phyloP scores from a whole-genome alignment of 2,888 invertebrate species.

The Drepana falcataria region DNA sequence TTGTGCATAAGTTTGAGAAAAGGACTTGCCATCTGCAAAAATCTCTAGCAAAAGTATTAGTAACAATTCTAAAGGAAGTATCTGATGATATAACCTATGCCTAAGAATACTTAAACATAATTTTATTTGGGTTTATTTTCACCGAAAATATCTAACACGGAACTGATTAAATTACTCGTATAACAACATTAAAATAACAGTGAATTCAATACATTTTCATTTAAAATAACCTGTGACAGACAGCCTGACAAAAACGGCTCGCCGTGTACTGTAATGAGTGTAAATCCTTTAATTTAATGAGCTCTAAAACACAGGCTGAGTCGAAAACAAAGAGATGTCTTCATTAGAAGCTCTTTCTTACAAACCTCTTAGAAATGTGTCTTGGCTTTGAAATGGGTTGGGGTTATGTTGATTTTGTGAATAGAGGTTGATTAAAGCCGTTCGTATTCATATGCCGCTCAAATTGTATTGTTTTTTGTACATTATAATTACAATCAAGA shows the following conservation, averaged over 20 bases:
- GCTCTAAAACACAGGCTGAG: slow-evolving; percentile 66
- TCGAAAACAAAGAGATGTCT: slow-evolving; percentile 60
- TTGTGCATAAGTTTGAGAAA: too few relatives aligned
- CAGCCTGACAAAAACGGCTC: slow-evolving; percentile 30
- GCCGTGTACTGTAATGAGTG: slow-evolving; percentile 41
- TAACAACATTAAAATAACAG: not conserved
- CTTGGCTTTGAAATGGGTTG: not conserved
- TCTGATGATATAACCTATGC: too few relatives aligned
- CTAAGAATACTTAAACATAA: too few relatives aligned
- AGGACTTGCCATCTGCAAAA: too few relatives aligned
- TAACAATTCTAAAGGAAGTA: too few relatives aligned
- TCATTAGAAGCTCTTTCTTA: slow-evolving; percentile 43
- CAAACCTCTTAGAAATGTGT: not conserved
- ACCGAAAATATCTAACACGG: not conserved
- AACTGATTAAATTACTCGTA: not conserved
- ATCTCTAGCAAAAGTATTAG: too few relatives aligned
- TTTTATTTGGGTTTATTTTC: too few relatives aligned
- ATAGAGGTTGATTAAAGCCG: not conserved
- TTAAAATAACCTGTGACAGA: slow-evolving; percentile 13
- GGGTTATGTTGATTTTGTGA: not conserved
- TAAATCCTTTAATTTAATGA: slow-evolving; percentile 69
- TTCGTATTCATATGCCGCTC: not conserved
- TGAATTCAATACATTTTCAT: slow-evolving; percentile 10
- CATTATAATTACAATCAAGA: too few relatives aligned
- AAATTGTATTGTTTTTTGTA: not conserved